Evolutionary conservation across 2,888 invertebrate species (phyloP), one percentile per base, ranked within the genome.

Genomic region (Amphipyra berbera): DNA sequence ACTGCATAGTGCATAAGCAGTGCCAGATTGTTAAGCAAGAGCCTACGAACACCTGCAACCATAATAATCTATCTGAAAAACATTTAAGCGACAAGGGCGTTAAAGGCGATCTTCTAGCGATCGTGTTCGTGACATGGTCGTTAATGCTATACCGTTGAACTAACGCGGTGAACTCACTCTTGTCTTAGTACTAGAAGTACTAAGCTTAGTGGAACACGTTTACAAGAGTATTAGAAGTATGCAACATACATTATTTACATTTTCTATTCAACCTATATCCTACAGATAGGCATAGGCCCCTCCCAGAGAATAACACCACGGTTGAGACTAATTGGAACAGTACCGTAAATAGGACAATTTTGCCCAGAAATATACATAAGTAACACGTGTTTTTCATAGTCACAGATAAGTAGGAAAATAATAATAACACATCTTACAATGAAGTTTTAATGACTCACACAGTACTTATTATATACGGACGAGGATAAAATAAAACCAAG

Each of bases 171-270:
- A 66, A 66, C 49, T 58, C 45, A 66, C 33, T 71, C 54, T 35
- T 70, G 40, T 37, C 54, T 63, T 63, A 63, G 21, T 50, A 1
- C 21, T 67, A 41, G 48, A 66, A 70, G 70, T 66, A 41, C 14
- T 70, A 62, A 63, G 44, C 48, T 66, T 69, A 48, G 42, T 30
- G 47, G 40, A 44, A 48, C 48, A 48, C 42, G 40, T 37, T 52
- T 27, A 52, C 44, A 72, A 71, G 35, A 9, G 15, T 13, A 40
- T 13, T 13, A 13, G 12, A n/a, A n/a, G 13, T 40, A 41, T 42
- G 48, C 53, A 42, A 35, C 46, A 63, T 63, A 47, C 13, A 59
- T 52, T 15, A 48, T 15, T 21, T n/a, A 48, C 4, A 46, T 58
- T 50, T 47, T 61, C 27, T 67, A 38, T 33, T 10, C 21, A 50